These are phyloP conservation scores for Nemurella pictetii DNA, from an alignment of 2,888 invertebrate genomes.

Conservation along the genomic window DNA sequence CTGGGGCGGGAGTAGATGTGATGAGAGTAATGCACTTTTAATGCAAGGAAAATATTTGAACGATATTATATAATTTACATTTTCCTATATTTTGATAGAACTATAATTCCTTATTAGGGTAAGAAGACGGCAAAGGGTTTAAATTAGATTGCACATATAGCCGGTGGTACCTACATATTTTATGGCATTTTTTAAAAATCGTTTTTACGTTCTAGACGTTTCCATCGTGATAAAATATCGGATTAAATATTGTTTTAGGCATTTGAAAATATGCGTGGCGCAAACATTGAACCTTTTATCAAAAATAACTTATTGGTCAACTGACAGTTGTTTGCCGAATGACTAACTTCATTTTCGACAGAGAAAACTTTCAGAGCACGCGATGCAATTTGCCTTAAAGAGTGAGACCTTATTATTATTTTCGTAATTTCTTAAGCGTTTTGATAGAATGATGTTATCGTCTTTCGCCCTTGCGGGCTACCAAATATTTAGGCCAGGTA, in stretches of 20 bases:
- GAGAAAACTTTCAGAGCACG: not conserved
- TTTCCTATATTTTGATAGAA: not conserved
- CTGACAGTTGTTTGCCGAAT: not conserved
- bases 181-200: too few relatives aligned
- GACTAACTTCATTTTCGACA: not conserved
- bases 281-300: not conserved
- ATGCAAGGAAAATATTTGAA: not conserved
- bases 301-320: not conserved
- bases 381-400: too few relatives aligned
- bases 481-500: not conserved
- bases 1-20: not conserved
- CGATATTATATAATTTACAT: not conserved
- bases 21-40: not conserved
- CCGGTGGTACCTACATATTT: not conserved
- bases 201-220: too few relatives aligned
- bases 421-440: constrained; percentile 4
- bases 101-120: not conserved
- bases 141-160: too few relatives aligned
- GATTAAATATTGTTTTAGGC: not conserved
- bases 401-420: constrained; percentile 1
- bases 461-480: not conserved
- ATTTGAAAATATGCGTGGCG: not conserved
- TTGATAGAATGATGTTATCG: not conserved
- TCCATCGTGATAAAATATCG: not conserved
- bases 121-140: not conserved